These are phyloP conservation scores for Cremastinae sp. DNA, from an alignment of 2,888 invertebrate genomes.

Conservation along the genomic window DNA sequence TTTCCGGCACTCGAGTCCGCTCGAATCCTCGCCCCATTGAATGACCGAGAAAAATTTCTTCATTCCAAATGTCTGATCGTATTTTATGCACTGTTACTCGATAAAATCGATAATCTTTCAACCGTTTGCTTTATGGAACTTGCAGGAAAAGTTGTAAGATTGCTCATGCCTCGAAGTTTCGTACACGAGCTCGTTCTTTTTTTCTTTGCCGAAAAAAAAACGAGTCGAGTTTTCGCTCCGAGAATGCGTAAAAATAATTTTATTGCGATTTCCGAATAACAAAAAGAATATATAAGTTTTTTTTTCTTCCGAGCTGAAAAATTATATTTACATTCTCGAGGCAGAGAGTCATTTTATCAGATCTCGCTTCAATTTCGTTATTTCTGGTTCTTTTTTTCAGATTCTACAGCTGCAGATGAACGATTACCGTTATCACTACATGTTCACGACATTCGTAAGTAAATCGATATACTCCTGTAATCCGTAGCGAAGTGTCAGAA, in stretches of 20 bases:
- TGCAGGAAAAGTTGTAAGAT: background rate
- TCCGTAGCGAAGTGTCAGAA: background rate
- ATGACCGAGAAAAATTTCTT: slow-evolving; percentile 8
- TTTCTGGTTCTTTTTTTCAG: slow-evolving; percentile 82
- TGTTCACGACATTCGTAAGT: slow-evolving; percentile 97
- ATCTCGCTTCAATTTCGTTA: background rate
- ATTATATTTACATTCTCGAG: background rate
- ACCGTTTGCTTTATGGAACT: slow-evolving; percentile 13
- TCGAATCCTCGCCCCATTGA: background rate
- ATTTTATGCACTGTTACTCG: slow-evolving; percentile 23
- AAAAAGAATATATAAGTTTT: too few relatives aligned
- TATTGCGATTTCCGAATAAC: background rate
- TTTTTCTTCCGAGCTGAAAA: too few relatives aligned
- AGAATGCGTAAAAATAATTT: background rate
- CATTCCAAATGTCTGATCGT: slow-evolving; percentile 17
- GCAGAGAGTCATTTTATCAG: background rate
- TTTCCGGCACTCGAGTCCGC: slow-evolving; percentile 27
- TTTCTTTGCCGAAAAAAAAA: too few relatives aligned
- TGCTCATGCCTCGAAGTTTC: too few relatives aligned
- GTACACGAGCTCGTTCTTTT: too few relatives aligned
- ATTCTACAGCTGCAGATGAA: slow-evolving; percentile 97
- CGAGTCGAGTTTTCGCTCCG: background rate
- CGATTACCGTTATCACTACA: slow-evolving; percentile 96
- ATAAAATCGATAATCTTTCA: slow-evolving; percentile 16
- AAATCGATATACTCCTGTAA: slow-evolving; percentile 64